phyloP scores from a whole-genome alignment of 92 coral and sea anemone species.

The Zoanthus solanderi region DNA sequence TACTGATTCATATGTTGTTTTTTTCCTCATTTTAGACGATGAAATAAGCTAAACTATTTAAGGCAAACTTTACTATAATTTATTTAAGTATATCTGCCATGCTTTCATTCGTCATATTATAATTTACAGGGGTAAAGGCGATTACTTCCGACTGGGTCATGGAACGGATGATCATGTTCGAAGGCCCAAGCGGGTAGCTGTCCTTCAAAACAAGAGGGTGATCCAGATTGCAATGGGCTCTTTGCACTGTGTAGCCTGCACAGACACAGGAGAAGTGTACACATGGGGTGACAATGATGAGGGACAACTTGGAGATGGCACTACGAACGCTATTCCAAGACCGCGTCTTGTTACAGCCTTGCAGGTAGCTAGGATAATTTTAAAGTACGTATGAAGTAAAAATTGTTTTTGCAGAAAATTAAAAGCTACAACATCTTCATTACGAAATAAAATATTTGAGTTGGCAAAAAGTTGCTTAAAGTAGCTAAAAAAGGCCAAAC shows the following conservation, averaged over 20 bases:
- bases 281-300: conserved; percentile 99
- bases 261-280: conserved; percentile 98
- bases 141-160: conserved; percentile 97
- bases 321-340: conserved; percentile 93
- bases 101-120: no score
- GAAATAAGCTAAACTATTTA: no score
- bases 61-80: no score
- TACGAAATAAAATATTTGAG: no score
- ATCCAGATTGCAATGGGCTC: conserved; percentile 97
- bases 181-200: conserved; percentile 94
- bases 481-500: no score
- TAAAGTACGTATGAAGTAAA: not conserved
- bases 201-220: conserved; percentile 89
- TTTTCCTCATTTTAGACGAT: no score
- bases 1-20: no score
- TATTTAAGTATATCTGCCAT: no score
- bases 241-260: conserved; percentile 95
- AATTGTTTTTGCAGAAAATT: no score
- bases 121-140: conserved; percentile 91
- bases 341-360: conserved; percentile 97
- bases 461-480: no score
- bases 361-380: conserved; percentile 70
- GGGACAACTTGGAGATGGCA: conserved; percentile 98
- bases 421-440: no score
- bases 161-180: conserved; percentile 99